phyloP scores from a whole-genome alignment of 2,888 invertebrate species.

The Ceraclea dissimilis region DNA sequence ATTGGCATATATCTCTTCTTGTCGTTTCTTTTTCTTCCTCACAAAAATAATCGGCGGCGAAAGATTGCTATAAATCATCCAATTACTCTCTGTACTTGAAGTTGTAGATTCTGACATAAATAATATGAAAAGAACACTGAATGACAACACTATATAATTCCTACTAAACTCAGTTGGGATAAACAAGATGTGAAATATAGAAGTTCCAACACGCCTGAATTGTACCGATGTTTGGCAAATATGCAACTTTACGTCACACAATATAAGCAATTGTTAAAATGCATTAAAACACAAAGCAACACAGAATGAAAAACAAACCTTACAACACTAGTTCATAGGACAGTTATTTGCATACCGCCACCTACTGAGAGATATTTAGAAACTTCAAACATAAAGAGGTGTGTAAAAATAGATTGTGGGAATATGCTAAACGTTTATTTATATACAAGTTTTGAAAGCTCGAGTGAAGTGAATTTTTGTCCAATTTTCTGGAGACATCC shows the following conservation, averaged over 20 bases:
- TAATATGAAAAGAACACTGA: too few species aligned
- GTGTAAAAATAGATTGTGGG: slow-evolving; percentile 12
- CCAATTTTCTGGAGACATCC: neutral
- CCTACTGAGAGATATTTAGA: neutral
- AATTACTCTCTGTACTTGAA: neutral
- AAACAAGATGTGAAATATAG: too few species aligned
- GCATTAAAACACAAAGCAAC: neutral
- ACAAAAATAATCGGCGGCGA: slow-evolving; percentile 19
- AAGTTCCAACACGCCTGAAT: neutral
- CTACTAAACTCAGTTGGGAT: too few species aligned
- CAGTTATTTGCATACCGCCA: neutral
- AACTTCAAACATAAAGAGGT: neutral
- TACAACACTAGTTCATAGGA: neutral
- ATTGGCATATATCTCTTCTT: slow-evolving; percentile 20
- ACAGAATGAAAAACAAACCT: neutral
- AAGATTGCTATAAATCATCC: slow-evolving; percentile 14
- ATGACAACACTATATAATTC: too few species aligned
- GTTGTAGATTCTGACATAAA: neutral
- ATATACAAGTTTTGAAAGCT: slow-evolving; percentile 8
- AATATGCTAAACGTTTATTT: slow-evolving; percentile 7
- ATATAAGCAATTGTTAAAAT: neutral
- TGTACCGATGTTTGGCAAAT: slow-evolving; percentile 18
- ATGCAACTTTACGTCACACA: slow-evolving; percentile 16
- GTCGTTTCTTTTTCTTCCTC: slow-evolving; percentile 20
- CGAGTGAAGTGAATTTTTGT: neutral